These are phyloP conservation scores for Euglossa dilemma DNA, from an alignment of 1,140 invertebrate species.

Conservation along the genomic window DNA sequence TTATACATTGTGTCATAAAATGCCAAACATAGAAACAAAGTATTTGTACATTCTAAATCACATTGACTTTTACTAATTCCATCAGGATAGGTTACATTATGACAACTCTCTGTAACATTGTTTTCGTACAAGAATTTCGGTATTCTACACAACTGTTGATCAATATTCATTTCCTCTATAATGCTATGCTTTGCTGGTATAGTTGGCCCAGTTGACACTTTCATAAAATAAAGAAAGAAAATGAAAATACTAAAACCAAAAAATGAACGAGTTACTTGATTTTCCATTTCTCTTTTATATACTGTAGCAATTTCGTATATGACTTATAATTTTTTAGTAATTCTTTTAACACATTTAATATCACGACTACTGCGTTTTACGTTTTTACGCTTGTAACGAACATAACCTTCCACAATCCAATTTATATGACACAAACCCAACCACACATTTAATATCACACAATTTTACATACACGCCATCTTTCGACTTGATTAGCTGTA, in stretches of 20 bases:
- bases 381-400: not conserved
- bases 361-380: not conserved
- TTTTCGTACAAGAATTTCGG: constrained; percentile 41
- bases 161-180: constrained; percentile 41
- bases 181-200: not conserved
- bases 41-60: not conserved
- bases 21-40: constrained; percentile 55
- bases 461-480: constrained; percentile 26
- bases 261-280: not conserved
- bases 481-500: not conserved
- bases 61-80: not conserved
- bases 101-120: constrained; percentile 26
- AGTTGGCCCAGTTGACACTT: constrained; percentile 14
- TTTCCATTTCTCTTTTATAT: constrained; percentile 43
- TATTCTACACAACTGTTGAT: not conserved
- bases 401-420: constrained; percentile 24
- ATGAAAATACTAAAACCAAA: constrained; percentile 5
- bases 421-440: not conserved
- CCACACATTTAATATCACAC: not conserved
- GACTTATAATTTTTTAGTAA: not conserved
- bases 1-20: constrained; percentile 57
- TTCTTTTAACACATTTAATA: not conserved
- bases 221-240: constrained; percentile 39
- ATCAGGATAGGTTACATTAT: constrained; percentile 19
- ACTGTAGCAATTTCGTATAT: not conserved